phyloP scores from a whole-genome alignment of 2,888 invertebrate species.

The Panorpa germanica region DNA sequence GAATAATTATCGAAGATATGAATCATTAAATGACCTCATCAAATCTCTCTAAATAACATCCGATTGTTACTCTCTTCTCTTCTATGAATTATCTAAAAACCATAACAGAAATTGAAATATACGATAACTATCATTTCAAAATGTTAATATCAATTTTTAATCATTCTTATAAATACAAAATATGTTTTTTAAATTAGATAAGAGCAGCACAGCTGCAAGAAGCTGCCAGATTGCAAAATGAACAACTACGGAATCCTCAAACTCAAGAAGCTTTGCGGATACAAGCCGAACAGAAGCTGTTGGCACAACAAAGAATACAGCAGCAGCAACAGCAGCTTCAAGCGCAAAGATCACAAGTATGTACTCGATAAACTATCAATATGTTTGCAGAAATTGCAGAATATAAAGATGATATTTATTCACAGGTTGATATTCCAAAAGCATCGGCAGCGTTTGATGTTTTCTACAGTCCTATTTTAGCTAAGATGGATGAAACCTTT shows the following conservation, averaged over 20 bases:
- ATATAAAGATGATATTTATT: too few relatives aligned
- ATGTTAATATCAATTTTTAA: too few relatives aligned
- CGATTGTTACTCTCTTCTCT: too few relatives aligned
- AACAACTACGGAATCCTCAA: constrained; percentile 27
- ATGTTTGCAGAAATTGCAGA: too few relatives aligned
- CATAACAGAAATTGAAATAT: too few relatives aligned
- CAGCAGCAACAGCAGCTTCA: constrained; percentile 26
- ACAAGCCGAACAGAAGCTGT: constrained; percentile 32
- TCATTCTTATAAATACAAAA: too few relatives aligned
- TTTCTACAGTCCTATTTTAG: constrained; percentile 63
- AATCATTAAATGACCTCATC: too few relatives aligned
- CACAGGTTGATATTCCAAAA: constrained; percentile 21
- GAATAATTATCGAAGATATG: too few relatives aligned
- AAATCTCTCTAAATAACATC: too few relatives aligned
- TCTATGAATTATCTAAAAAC: too few relatives aligned
- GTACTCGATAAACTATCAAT: not conserved
- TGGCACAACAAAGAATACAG: constrained; percentile 35
- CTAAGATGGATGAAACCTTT: constrained; percentile 58
- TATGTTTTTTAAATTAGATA: constrained; percentile 11
- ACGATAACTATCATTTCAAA: too few relatives aligned
- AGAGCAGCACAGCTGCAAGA: constrained; percentile 1
- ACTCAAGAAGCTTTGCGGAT: constrained; percentile 34
- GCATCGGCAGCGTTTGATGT: constrained; percentile 21
- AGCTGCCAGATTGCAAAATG: too few relatives aligned
- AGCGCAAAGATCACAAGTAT: constrained; percentile 2